Evolutionary conservation across 2,888 invertebrate species (phyloP).

Genomic region (Lithophane semibrunnea): DNA sequence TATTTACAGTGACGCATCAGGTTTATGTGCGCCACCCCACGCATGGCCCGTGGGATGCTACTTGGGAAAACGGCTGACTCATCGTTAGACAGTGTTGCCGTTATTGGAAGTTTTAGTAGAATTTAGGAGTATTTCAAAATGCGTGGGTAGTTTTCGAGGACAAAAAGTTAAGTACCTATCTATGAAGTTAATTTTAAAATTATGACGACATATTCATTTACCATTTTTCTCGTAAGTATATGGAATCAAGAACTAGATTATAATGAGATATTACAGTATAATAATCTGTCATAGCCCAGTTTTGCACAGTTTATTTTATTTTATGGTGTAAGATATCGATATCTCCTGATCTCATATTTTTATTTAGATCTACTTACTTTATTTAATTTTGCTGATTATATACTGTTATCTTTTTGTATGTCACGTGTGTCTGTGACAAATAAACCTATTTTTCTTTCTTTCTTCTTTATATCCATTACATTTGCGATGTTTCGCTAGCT

Average conservation of each 20-base stretch:
- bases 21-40: constrained; percentile 26
- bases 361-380: no score
- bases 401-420: no score
- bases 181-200: not conserved
- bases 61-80: constrained; percentile 57
- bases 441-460: no score
- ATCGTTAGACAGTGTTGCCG: constrained; percentile 50
- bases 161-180: not conserved
- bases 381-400: no score
- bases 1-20: constrained; percentile 53
- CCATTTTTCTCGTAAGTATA: not conserved
- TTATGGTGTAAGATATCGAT: no score
- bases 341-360: no score
- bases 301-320: no score
- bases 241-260: not conserved
- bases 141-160: not conserved
- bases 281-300: no score
- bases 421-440: no score
- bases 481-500: no score
- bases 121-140: not conserved
- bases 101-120: constrained; percentile 1
- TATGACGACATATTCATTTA: not conserved
- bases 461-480: no score
- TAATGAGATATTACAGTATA: no score
- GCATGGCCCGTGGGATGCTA: constrained; percentile 38